Conservation (phyloP, 2,113 vertebrate genomes). For the Silurus meridionalis region DNA sequence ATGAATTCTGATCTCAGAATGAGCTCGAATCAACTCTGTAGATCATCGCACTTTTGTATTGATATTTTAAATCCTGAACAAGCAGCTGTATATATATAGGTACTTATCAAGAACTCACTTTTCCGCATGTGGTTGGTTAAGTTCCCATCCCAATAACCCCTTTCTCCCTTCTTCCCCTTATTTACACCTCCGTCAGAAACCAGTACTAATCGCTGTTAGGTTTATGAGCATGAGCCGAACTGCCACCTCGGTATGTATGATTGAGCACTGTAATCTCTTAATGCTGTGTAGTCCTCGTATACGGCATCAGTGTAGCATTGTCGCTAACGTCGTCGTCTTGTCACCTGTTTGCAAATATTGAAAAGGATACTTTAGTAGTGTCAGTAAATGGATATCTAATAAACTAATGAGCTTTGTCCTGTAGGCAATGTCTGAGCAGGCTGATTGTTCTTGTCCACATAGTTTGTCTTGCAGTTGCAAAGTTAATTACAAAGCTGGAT, state of each 20-base stretch:
- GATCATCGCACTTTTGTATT: neutral
- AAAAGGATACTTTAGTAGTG: neutral
- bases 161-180: conserved; percentile 73
- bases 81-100: conserved; percentile 8
- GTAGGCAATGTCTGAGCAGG: conserved; percentile 12
- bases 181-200: conserved; percentile 87
- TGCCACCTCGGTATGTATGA: conserved; percentile 77
- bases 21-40: neutral
- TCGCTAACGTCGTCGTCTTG: conserved; percentile 4
- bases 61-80: neutral
- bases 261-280: conserved; percentile 19
- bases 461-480: conserved; percentile 15
- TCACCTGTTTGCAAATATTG: conserved; percentile 29
- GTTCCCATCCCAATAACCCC: conserved; percentile 49
- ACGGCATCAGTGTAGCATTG: conserved; percentile 36
- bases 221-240: conserved; percentile 98
- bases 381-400: conserved; percentile 2
- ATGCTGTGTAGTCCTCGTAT: conserved; percentile 38
- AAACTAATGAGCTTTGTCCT: neutral
- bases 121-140: conserved; percentile 24
- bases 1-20: conserved; percentile 60
- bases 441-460: conserved; percentile 30
- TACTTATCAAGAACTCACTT: conserved; percentile 11
- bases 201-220: conserved; percentile 99
- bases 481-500: conserved; percentile 35